A percentile compares a stretch with the other conserved stretches of the same genome.
phyloP scores from a whole-genome alignment of 2,113 vertebrate genomes.

The Urocitellus parryii region DNA sequence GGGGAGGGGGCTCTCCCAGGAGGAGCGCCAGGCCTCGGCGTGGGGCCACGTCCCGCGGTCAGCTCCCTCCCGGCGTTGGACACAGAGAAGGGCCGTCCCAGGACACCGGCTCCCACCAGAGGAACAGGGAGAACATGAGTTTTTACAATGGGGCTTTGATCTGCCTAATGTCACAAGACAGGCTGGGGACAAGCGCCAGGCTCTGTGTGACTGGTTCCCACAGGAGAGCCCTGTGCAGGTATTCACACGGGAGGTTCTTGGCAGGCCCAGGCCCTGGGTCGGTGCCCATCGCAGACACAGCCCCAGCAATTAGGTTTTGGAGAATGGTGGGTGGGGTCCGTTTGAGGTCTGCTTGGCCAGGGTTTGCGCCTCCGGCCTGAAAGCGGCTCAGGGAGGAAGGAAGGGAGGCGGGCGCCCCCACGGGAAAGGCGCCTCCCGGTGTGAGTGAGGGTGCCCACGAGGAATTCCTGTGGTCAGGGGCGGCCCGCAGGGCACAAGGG shows the following conservation, averaged over 20 bases:
- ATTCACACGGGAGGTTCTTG: conserved; percentile 16
- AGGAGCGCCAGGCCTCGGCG: background rate
- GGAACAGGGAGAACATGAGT: conserved; percentile 63
- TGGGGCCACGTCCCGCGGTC: fast-evolving
- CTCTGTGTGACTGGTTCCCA: conserved; percentile 69
- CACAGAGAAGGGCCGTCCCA: background rate
- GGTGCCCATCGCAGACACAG: conserved; percentile 20
- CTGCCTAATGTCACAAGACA: conserved; percentile 72
- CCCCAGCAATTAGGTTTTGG: conserved; percentile 38
- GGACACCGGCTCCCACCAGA: conserved; percentile 59
- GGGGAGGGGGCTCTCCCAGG: conserved; percentile 69
- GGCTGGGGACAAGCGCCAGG: conserved; percentile 61
- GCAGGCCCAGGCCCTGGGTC: background rate
- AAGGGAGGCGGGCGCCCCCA: background rate
- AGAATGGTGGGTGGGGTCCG: conserved; percentile 8
- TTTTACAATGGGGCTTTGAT: conserved; percentile 73
- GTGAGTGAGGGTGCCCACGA: background rate
- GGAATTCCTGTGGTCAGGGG: conserved; percentile 68
- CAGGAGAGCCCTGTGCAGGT: conserved; percentile 57
- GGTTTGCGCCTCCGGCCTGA: background rate
- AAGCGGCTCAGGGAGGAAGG: background rate
- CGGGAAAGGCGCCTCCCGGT: fast-evolving
- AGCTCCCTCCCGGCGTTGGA: background rate
- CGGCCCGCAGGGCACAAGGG: conserved; percentile 46
- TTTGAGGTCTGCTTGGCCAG: conserved; percentile 22